Base-by-base conservation (phyloP, 1,140 invertebrate species). In the Cydia amplana region DNA sequence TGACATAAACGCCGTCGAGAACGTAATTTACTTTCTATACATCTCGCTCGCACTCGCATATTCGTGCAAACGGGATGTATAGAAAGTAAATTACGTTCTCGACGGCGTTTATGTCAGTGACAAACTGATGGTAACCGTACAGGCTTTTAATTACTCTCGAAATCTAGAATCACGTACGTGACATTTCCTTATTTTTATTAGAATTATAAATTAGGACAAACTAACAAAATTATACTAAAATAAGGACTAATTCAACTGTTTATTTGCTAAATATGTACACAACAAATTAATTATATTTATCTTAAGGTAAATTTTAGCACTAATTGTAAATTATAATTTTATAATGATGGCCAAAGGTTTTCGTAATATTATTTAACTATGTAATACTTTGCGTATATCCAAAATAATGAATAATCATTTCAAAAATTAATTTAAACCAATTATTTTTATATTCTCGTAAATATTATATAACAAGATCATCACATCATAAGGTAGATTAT, bases 141-240 rank as follows among this genome's bases (percentile, higher is more conserved):
- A n/a, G n/a, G n/a, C n/a, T n/a, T 9, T 46, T 64, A 32, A 36
- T 67, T 36, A 14, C 25, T 43, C 3, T 36, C 32, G 9, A 10
- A 70, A 25, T 4, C 32, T 14, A 70, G 18, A 70, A 70, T 16
- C 65, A 7, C 2, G 65, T 70, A 40, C 32, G 65, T 40, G 65
- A 70, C 32, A 70, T 70, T 70, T 70, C n/a, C 65, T 60, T 23
- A 32, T 70, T 40, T 18, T 67, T 25, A 67, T 28, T 28, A 65
- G 9, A n/a, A 51, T 51, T 65, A 28, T 28, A n/a, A 43, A 70
- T 70, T n/a, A 67, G 20, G 0, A 18, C 64, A 67, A 36, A 32
- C 64, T 18, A 70, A 70, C 65, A 5, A 40, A 65, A 32, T 65
- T 16, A 40, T 18, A 51, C 49, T 51, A 51, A 70, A 70, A 67